Conservation (phyloP, 2,888 invertebrate genomes). For the Malachius bipustulatus region DNA sequence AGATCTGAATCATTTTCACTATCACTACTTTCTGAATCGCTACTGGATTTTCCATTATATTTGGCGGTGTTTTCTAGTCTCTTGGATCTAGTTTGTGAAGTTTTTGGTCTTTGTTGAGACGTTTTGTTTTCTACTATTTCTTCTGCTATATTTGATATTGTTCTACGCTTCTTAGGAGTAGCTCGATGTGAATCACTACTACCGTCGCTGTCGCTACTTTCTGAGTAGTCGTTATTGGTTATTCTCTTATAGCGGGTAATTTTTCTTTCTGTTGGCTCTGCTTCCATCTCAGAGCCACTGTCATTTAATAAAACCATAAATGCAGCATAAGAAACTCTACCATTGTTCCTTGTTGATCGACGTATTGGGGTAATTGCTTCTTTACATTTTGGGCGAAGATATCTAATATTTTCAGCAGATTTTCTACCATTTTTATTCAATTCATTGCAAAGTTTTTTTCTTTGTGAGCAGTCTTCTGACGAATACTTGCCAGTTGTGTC, state of each 20-base stretch:
- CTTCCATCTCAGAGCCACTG: not conserved
- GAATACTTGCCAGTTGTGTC: not conserved
- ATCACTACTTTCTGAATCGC: too few species aligned
- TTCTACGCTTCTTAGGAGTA: not conserved
- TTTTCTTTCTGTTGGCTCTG: not conserved
- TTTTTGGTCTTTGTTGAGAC: constrained; percentile 6
- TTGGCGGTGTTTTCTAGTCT: not conserved
- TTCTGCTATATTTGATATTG: constrained; percentile 4
- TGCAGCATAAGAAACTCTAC: not conserved
- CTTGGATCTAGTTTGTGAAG: constrained; percentile 4
- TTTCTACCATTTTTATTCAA: not conserved
- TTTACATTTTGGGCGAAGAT: not conserved
- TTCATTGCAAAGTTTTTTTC: constrained; percentile 1
- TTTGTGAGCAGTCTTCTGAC: not conserved
- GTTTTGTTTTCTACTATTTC: constrained; percentile 7
- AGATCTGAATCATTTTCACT: too few species aligned
- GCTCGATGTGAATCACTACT: too few species aligned
- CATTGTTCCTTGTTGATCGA: not conserved
- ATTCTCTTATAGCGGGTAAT: not conserved
- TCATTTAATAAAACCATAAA: not conserved
- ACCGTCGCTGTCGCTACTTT: too few species aligned
- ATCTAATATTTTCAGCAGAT: not conserved
- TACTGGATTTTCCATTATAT: not conserved
- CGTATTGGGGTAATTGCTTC: not conserved
- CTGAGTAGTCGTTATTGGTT: not conserved